A percentile compares a stretch with the other conserved stretches of the same genome.
These are phyloP conservation scores for Hecatera dysodea DNA, from an alignment of 2,888 invertebrate species.

Conservation along the genomic window DNA sequence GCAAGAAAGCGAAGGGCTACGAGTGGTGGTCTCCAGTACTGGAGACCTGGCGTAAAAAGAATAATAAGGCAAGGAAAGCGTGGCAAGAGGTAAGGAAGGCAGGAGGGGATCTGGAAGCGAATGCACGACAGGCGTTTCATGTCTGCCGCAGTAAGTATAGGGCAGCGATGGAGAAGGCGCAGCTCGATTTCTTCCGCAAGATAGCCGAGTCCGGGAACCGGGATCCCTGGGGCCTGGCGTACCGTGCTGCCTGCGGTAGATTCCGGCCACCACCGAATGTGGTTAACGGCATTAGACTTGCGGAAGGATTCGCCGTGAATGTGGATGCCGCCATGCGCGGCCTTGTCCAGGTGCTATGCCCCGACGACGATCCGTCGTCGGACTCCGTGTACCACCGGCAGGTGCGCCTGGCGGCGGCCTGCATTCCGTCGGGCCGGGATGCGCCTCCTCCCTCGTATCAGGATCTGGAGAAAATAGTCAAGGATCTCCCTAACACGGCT, in stretches of 20 bases:
- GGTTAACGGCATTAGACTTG: too few species aligned
- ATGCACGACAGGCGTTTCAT: background rate
- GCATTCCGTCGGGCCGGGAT: slow-evolving; percentile 50
- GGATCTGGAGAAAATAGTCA: slow-evolving; percentile 49
- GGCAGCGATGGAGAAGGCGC: slow-evolving; percentile 24
- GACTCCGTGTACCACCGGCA: slow-evolving; percentile 60
- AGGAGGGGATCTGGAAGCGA: background rate
- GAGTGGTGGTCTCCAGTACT: slow-evolving; percentile 39
- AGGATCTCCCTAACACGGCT: slow-evolving; percentile 61
- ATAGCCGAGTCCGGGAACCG: background rate
- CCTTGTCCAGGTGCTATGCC: background rate
- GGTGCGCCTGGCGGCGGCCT: slow-evolving; percentile 55
- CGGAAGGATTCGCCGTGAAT: background rate
- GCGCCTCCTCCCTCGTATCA: slow-evolving; percentile 29
- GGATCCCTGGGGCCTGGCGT: too few species aligned
- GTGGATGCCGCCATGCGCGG: background rate
- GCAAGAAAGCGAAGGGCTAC: slow-evolving; percentile 14
- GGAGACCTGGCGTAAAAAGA: slow-evolving; percentile 9
- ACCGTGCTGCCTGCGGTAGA: background rate
- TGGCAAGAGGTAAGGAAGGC: slow-evolving; percentile 17
- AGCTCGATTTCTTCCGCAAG: slow-evolving; percentile 9
- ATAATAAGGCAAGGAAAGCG: slow-evolving; percentile 2
- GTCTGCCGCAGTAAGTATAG: slow-evolving; percentile 20
- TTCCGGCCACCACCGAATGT: too few species aligned
- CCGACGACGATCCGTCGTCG: background rate